A percentile compares a stretch with the other conserved stretches of the same genome.
Evolutionary conservation across 1,140 invertebrate species (phyloP).

Genomic region (Araneus ventricosus): DNA sequence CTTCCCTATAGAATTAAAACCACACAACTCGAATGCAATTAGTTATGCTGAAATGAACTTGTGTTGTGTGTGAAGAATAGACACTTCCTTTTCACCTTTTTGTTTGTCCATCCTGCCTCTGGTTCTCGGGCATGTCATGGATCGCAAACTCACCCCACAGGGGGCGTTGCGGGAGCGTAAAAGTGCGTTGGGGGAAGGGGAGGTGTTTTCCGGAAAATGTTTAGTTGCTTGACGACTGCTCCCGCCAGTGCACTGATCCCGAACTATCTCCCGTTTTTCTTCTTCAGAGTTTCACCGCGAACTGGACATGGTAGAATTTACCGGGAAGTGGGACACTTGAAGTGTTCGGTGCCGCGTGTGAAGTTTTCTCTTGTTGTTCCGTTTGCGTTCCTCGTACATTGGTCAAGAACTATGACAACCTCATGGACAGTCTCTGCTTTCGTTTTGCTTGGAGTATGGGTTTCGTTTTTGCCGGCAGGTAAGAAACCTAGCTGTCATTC

Average conservation of each 20-base stretch:
- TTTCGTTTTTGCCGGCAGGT: conserved; percentile 25
- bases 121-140: conserved; percentile 1
- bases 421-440: background rate
- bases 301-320: conserved; percentile 18
- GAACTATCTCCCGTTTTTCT: conserved; percentile 41
- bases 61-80: background rate
- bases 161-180: conserved; percentile 11
- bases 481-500: background rate
- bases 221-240: conserved; percentile 62
- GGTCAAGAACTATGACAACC: conserved; percentile 17
- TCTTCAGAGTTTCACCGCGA: background rate
- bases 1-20: background rate
- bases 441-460: conserved; percentile 33
- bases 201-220: conserved; percentile 66
- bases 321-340: background rate
- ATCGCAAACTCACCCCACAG: conserved; percentile 2
- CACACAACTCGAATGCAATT: background rate
- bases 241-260: conserved; percentile 31
- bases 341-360: background rate
- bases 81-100: background rate
- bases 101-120: background rate
- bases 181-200: background rate
- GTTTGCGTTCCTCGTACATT: background rate
- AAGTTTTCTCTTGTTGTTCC: conserved; percentile 4
- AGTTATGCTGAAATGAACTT: background rate